Percentiles rank a stretch among this genome's conserved stretches.
These are phyloP conservation scores for Leptoclinus maculatus DNA, from an alignment of 2,797 vertebrate species.

Conservation along the genomic window DNA sequence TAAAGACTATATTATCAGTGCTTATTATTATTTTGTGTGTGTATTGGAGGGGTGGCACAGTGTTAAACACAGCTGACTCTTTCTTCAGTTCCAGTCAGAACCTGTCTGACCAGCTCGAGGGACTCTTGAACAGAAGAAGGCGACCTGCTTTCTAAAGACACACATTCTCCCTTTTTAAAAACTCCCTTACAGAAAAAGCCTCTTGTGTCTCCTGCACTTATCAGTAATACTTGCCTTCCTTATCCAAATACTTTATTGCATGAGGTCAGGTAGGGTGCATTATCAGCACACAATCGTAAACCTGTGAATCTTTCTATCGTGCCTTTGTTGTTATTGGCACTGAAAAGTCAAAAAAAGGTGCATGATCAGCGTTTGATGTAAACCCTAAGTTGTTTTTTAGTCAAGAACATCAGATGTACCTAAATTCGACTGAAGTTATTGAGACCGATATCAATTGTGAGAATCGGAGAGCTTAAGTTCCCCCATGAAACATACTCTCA, in stretches of 20 bases:
- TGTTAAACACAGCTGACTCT: constrained; percentile 27
- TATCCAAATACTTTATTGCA: constrained; percentile 42
- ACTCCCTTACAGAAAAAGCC: constrained; percentile 20
- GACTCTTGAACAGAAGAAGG: constrained; percentile 21
- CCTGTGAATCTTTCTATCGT: constrained; percentile 35
- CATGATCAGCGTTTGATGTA: constrained; percentile 31
- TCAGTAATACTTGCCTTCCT: constrained; percentile 37
- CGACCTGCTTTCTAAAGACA: constrained; percentile 17
- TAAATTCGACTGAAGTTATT: constrained; percentile 19
- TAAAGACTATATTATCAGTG: neutral
- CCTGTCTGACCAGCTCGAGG: constrained; percentile 67
- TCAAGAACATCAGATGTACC: constrained; percentile 27
- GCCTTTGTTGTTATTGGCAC: constrained; percentile 42
- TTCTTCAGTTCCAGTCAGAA: constrained; percentile 59
- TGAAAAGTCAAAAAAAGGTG: constrained; percentile 22
- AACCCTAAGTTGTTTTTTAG: constrained; percentile 6
- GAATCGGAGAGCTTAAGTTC: constrained; percentile 12
- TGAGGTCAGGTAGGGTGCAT: constrained; percentile 34
- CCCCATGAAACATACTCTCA: neutral
- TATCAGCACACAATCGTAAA: constrained; percentile 46
- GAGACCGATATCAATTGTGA: constrained; percentile 22
- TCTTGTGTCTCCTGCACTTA: constrained; percentile 26
- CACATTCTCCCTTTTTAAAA: constrained; percentile 25
- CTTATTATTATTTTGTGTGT: neutral
- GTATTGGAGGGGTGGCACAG: neutral